Percentiles rank a stretch among this genome's conserved stretches.
Evolutionary conservation across 2,888 invertebrate genomes (phyloP).

Genomic region (Zygothrica quintamaculata): DNA sequence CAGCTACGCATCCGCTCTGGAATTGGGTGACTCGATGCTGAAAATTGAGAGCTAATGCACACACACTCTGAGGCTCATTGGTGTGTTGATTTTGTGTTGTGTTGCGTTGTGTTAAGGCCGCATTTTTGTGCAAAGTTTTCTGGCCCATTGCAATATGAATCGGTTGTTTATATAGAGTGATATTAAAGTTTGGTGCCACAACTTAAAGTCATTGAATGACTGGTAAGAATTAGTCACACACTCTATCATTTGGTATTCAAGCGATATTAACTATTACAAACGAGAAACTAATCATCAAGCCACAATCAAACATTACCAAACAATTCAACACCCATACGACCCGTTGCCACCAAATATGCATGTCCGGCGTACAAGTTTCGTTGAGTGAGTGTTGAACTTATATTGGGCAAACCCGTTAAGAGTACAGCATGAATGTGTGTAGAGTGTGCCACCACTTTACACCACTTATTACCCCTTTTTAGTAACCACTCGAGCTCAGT

Average conservation of each 20-base stretch:
- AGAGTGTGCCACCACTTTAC: slow-evolving; percentile 54
- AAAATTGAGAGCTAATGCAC: slow-evolving; percentile 1
- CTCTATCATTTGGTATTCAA: slow-evolving; percentile 17
- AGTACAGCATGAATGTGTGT: slow-evolving; percentile 22
- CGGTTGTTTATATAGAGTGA: slow-evolving; percentile 9
- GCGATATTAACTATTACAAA: too few species aligned
- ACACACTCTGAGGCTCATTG: slow-evolving; percentile 22
- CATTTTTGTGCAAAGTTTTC: slow-evolving; percentile 29
- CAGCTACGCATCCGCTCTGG: slow-evolving; percentile 65
- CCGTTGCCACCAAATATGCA: slow-evolving; percentile 37
- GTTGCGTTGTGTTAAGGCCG: slow-evolving; percentile 11
- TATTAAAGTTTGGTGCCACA: slow-evolving; percentile 29
- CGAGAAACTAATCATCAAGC: background rate
- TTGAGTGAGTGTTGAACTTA: slow-evolving; percentile 30
- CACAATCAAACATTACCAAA: slow-evolving; percentile 36
- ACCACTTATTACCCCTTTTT: slow-evolving; percentile 55
- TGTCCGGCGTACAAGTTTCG: slow-evolving; percentile 19
- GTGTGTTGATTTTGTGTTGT: slow-evolving; percentile 18
- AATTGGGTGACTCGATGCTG: background rate
- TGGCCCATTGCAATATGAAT: slow-evolving; percentile 30
- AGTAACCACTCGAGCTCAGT: slow-evolving; percentile 34
- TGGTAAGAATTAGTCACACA: slow-evolving; percentile 60
- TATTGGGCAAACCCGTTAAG: slow-evolving; percentile 54
- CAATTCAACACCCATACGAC: slow-evolving; percentile 63
- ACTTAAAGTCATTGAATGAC: slow-evolving; percentile 52